Base-by-base conservation (phyloP, 2,797 vertebrate genomes). In the Cynopterus sphinx region DNA sequence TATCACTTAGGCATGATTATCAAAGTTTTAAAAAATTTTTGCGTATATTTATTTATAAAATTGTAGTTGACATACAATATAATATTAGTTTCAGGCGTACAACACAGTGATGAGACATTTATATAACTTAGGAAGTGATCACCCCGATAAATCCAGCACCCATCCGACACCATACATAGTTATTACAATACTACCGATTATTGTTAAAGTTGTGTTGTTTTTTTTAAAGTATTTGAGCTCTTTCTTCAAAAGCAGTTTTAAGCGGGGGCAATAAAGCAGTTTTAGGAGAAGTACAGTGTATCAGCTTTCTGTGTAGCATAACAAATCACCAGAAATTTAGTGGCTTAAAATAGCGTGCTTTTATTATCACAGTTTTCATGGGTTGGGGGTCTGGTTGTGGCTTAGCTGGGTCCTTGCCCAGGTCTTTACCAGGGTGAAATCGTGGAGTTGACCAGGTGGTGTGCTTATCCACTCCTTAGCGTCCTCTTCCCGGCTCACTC, bases 221-320 rank as follows among this genome's bases (percentile, higher is more conserved):
- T 74, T 11, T 11, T 36, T 49, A n/a, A 81, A 81, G 33, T 92
- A 31, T 63, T 46, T 6, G 33, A 92, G 57, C 4, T 9, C 51
- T 94, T 74, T 84, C 81, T 75, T 82, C 17, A 91, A 70, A 84
- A 90, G 43, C 26, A 41, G n/a, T 79, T 93, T 96, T 70, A 82
- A 49, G 46, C 41, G 41, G 46, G 11, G 46, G 1, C 13, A 15
- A 15, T 1, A 57, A 81, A 90, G 51, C 26, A 46, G n/a, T 75
- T 93, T 95, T 70, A 77, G 33, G n/a, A 81, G 51, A 75, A 77
- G 43, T n/a, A 43, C 7, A 31, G 5, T 53, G 5, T 74, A 17
- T 79, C 79, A 71, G 9, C 43, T 92, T 83, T 91, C 33, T 91
- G 7, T 95, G 33, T 63, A 75, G 33, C 31, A 9, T 86, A 33